A percentile compares a stretch with the other conserved stretches of the same genome.
Conservation (phyloP, 2,888 invertebrate species). For the Standfussiana lucernea region DNA sequence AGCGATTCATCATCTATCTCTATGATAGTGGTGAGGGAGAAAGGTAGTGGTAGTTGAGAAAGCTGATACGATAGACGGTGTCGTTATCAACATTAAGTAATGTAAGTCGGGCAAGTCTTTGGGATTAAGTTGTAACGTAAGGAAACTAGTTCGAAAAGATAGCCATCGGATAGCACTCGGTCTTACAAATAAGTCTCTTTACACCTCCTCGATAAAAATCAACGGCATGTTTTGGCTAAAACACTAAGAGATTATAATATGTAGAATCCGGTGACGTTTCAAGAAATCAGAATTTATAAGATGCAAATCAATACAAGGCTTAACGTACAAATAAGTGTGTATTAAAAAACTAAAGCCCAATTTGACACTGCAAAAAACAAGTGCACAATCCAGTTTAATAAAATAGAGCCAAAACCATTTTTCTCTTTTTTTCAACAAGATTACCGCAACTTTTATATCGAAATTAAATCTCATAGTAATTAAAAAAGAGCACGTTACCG, state of each 20-base stretch:
- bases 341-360: neutral
- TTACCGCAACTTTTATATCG: constrained; percentile 6
- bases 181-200: neutral
- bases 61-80: neutral
- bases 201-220: neutral
- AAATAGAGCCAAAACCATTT: neutral
- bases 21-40: constrained; percentile 26
- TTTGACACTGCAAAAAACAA: neutral
- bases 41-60: constrained; percentile 28
- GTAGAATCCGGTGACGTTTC: no score
- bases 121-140: neutral
- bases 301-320: neutral
- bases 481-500: constrained; percentile 6
- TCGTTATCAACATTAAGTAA: neutral
- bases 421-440: neutral
- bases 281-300: neutral
- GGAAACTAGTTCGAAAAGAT: neutral
- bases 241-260: no score
- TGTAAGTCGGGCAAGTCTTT: neutral
- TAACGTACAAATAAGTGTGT: neutral
- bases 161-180: neutral
- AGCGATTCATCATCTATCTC: constrained; percentile 31
- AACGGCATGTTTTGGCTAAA: neutral
- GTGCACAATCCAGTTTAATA: neutral
- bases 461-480: constrained; percentile 37